Evolutionary conservation across 2,113 vertebrate species (phyloP), one percentile per base, ranked within the genome.

Genomic region (Oenanthe oenanthe): DNA sequence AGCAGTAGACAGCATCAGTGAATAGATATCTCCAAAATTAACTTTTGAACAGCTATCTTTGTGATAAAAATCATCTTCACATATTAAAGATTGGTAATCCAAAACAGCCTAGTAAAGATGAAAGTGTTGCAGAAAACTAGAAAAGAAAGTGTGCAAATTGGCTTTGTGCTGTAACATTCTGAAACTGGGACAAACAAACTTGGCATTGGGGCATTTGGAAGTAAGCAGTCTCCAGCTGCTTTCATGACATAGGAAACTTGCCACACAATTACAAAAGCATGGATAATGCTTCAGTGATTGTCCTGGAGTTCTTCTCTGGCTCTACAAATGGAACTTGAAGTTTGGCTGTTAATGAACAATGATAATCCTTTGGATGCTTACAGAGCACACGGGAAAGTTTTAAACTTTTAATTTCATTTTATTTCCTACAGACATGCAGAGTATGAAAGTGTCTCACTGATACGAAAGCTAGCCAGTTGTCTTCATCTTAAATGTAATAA

Each of bases 151-250:
- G 43, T 83, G 57, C 1, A 0, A 8, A 9, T 40, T 1, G 0
- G 42, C 65, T 86, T 93, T 72, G 95, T 90, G 31, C 78, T 80
- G 36, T 86, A 82, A 36, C 68, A 86, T 86, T 62, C 71, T 92
- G 81, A 95, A 96, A 97, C 65, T 92, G 76, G 93, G 92, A 76
- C 87, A 94, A 92, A 86, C 72, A 54, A 85, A 40, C 68, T 93
- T 97, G 96, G 92, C 88, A 79, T 24, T 17, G 20, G 31, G 28
- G n/a, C 24, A 20, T 89, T 95, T 95, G 94, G 78, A 96, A 92
- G 50, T 70, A 68, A 87, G 54, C 43, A 61, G 51, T 72, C 47
- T 50, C 65, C 77, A 89, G 68, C 85, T 96, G 90, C 86, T 94
- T 94, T 95, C 65, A 79, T 79, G 92, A 86, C 15, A 1, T 66